These are phyloP conservation scores for Centroberyx gerrardi DNA, from an alignment of 2,797 vertebrate genomes.

Conservation along the genomic window DNA sequence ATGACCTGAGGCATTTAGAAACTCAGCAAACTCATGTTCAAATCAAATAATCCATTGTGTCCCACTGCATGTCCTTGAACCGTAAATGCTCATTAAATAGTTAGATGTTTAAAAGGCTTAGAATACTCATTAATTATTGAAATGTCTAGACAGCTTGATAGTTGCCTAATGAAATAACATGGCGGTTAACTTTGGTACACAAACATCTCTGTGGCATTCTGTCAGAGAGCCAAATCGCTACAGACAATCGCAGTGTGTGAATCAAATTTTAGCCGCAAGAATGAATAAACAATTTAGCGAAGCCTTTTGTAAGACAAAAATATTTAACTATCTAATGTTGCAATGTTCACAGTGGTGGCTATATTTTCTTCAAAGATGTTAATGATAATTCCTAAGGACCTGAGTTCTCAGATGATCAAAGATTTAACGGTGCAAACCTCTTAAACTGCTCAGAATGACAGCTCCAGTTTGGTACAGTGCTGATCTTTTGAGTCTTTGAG, in stretches of 20 bases:
- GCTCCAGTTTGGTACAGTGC: not conserved
- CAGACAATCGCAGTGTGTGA: not conserved
- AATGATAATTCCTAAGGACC: not conserved
- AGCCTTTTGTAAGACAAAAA: no score
- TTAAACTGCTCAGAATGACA: not conserved
- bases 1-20: not conserved
- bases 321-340: not conserved
- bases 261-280: slow-evolving; percentile 15
- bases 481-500: not conserved
- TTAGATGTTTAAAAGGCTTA: slow-evolving; percentile 75
- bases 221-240: slow-evolving; percentile 36
- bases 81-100: slow-evolving; percentile 78
- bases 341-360: not conserved
- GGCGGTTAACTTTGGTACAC: slow-evolving; percentile 58
- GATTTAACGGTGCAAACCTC: not conserved
- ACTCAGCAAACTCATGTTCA: slow-evolving; percentile 3
- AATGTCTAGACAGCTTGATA: slow-evolving; percentile 79
- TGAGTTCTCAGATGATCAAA: not conserved
- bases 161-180: slow-evolving; percentile 74
- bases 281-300: not conserved
- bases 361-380: not conserved
- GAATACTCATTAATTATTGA: slow-evolving; percentile 80
- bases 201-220: slow-evolving; percentile 40
- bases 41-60: slow-evolving; percentile 39
- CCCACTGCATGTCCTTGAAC: slow-evolving; percentile 52